These are phyloP conservation scores for Trachelipus rathkii DNA, from an alignment of 1,140 invertebrate species.

Conservation along the genomic window DNA sequence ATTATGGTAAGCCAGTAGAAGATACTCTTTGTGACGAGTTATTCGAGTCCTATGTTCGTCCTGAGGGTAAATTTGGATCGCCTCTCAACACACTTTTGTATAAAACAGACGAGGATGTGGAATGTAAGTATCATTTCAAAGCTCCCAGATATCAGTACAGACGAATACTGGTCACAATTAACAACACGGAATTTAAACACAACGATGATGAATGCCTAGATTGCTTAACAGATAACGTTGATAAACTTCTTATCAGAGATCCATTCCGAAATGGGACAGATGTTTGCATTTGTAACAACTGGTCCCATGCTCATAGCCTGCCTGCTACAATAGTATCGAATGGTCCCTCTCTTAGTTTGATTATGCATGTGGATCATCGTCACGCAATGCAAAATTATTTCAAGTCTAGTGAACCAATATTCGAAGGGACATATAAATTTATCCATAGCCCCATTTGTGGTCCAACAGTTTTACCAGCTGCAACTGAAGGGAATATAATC, in stretches of 20 bases:
- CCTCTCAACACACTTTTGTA: conserved; percentile 80
- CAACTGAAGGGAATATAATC: conserved; percentile 73
- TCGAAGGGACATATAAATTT: conserved; percentile 79
- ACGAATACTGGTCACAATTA: conserved; percentile 68
- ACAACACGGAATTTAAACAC: conserved; percentile 52
- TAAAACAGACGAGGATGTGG: conserved; percentile 68
- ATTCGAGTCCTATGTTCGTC: conserved; percentile 68
- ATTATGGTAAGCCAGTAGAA: conserved; percentile 70
- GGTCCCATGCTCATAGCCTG: conserved; percentile 26
- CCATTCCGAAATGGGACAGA: conserved; percentile 43
- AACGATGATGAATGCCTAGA: conserved; percentile 72
- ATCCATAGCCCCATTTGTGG: conserved; percentile 82
- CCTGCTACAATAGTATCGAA: conserved; percentile 62
- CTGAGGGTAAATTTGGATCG: conserved; percentile 65
- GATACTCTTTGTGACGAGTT: conserved; percentile 78
- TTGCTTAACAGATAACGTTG: conserved; percentile 76
- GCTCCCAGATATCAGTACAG: conserved; percentile 74
- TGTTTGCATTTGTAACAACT: conserved; percentile 44
- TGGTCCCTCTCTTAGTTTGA: conserved; percentile 70
- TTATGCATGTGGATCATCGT: conserved; percentile 71
- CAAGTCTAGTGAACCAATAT: conserved; percentile 72
- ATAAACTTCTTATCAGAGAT: conserved; percentile 61
- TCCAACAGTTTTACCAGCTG: conserved; percentile 67
- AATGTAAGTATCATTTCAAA: conserved; percentile 75
- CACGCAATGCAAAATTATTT: conserved; percentile 80